A percentile compares a stretch with the other conserved stretches of the same genome.
Evolutionary conservation across 2,888 invertebrate species (phyloP).

Genomic region (Lymantria dispar): DNA sequence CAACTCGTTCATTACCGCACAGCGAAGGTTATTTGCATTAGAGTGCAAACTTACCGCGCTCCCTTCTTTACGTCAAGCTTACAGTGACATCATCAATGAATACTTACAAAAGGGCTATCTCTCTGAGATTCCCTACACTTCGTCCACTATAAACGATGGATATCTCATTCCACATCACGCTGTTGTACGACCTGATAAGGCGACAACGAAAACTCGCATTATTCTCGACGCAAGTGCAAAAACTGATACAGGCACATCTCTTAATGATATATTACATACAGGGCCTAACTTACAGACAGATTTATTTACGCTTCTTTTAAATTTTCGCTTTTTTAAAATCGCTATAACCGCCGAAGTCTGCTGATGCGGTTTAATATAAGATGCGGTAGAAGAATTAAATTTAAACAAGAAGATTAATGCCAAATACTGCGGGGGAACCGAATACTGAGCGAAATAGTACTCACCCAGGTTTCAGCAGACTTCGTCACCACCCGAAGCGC

Average conservation of each 20-base stretch:
- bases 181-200: not conserved
- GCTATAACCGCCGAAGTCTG: not conserved
- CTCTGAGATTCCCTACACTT: not conserved
- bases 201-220: not conserved
- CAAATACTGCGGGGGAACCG: too few relatives aligned
- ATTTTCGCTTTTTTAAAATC: slow-evolving; percentile 3
- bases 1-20: not conserved
- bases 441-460: too few relatives aligned
- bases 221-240: not conserved
- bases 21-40: not conserved
- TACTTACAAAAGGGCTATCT: not conserved
- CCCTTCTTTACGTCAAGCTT: not conserved
- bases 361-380: too few relatives aligned
- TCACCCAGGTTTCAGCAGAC: too few relatives aligned
- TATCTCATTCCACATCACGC: slow-evolving; percentile 1
- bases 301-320: slow-evolving; percentile 3
- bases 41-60: not conserved
- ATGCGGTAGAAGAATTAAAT: too few relatives aligned
- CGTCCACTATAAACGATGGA: not conserved
- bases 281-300: slow-evolving; percentile 6
- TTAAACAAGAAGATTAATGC: too few relatives aligned
- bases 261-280: slow-evolving; percentile 1
- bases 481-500: too few relatives aligned
- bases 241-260: not conserved
- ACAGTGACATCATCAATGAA: not conserved